A percentile compares a stretch with the other conserved stretches of the same genome.
phyloP scores from a whole-genome alignment of 2,888 invertebrate species.

The Imbricaverruca yamaguchii region DNA sequence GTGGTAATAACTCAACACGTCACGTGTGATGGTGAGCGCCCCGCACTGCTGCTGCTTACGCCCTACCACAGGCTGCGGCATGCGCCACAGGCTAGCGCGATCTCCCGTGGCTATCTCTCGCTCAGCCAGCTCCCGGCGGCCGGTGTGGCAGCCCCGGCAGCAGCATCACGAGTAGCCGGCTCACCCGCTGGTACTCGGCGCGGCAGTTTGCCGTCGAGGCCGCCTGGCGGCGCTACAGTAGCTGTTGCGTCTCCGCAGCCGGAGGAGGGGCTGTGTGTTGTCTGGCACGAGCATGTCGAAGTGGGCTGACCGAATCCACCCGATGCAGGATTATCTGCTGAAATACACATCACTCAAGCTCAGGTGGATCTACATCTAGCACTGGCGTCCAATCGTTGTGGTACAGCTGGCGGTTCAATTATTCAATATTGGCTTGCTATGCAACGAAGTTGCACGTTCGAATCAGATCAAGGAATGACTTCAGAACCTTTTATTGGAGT shows the following conservation, averaged over 20 bases:
- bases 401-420: no score
- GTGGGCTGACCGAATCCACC: not conserved
- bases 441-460: no score
- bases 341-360: not conserved
- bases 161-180: not conserved
- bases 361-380: not conserved
- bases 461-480: no score
- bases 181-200: no score
- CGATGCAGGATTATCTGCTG: not conserved
- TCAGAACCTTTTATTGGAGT: no score
- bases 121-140: not conserved
- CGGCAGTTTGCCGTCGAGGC: not conserved
- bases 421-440: no score
- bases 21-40: not conserved
- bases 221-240: not conserved
- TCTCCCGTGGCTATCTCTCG: not conserved
- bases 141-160: no score
- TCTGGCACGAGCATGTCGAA: not conserved
- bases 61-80: not conserved
- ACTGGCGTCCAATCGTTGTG: no score
- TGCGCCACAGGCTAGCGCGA: not conserved
- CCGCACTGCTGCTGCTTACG: not conserved
- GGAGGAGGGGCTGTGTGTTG: not conserved
- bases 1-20: not conserved
- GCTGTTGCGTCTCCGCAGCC: not conserved